Evolutionary conservation across 2,797 vertebrate species (phyloP), one percentile per base, ranked within the genome.

Genomic region (Cossypha niveicapilla): DNA sequence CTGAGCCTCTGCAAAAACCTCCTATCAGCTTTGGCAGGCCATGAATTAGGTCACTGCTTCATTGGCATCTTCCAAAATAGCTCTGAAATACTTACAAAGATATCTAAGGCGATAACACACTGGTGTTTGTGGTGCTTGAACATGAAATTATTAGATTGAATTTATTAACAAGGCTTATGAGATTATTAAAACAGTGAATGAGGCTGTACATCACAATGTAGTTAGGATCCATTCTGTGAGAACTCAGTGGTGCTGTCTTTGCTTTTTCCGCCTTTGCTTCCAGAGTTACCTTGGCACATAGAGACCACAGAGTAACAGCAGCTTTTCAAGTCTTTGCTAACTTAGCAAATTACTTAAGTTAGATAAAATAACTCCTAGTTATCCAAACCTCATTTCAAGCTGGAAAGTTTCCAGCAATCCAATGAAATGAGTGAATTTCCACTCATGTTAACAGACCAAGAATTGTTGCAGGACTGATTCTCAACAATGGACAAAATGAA

Each of bases 1-100:
- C 71, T 84, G n/a, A 88, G 34, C 35, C 19, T 54, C 39, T 80
- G 24, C 34, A 87, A 70, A 74, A 65, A 51, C 35, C 4, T 85
- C 32, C 67, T 28, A 37, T 87, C 67, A 87, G 84, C 60, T 88
- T 87, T 86, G 32, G 44, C 61, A 89, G 45, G 18, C 68, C 50
- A 65, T 3, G 4, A 94, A 85, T 92, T 85, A 89, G 92, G 86
- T 90, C 90, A 74, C 53, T 82, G 67, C 86, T 85, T 92, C 67
- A 58, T 18, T 92, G 88, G 57, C 71, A 67, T 79, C 60, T 74
- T 94, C 65, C 53, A 92, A 88, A 90, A 90, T 86, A 90, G 58
- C 45, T 84, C 70, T 70, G 60, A 73, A 94, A 57, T 25, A 67
- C 67, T 32, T 80, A 73, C 56, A 42, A 86, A 91, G 25, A 58